Percentiles rank a stretch among this genome's conserved stretches.
phyloP scores from a whole-genome alignment of 2,797 vertebrate genomes.

The Pseudocheirus occidentalis region DNA sequence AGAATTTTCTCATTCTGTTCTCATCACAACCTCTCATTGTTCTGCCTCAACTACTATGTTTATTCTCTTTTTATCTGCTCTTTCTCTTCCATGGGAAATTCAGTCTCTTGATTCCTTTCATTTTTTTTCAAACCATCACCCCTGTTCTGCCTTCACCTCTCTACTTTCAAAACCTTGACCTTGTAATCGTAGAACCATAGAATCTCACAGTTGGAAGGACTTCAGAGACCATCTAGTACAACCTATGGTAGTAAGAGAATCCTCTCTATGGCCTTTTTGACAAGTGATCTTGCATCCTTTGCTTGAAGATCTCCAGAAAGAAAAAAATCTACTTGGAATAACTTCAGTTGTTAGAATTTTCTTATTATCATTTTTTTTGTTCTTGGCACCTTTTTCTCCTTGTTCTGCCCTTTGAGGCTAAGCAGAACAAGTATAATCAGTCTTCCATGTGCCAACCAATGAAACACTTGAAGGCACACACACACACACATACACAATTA shows the following conservation, averaged over 20 bases:
- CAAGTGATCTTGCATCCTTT: background rate
- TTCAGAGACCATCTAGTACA: background rate
- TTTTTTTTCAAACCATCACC: background rate
- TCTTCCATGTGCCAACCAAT: background rate
- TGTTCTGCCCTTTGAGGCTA: background rate
- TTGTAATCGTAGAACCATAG: background rate
- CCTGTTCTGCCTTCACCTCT: background rate
- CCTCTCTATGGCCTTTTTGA: background rate
- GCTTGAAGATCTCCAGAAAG: background rate
- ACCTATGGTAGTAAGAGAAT: background rate
- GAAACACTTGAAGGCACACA: background rate
- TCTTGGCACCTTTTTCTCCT: background rate
- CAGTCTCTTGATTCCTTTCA: background rate
- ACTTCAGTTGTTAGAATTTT: background rate
- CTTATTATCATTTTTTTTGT: background rate
- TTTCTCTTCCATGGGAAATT: background rate
- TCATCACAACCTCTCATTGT: background rate
- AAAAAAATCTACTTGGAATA: background rate
- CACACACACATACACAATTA: background rate
- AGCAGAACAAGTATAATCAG: background rate
- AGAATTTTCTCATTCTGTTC: background rate
- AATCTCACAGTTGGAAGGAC: background rate
- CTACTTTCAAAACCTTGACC: background rate
- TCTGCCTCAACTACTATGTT: background rate
- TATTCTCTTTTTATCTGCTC: background rate